phyloP scores from a whole-genome alignment of 2,113 vertebrate genomes.

The Mastomys coucha region DNA sequence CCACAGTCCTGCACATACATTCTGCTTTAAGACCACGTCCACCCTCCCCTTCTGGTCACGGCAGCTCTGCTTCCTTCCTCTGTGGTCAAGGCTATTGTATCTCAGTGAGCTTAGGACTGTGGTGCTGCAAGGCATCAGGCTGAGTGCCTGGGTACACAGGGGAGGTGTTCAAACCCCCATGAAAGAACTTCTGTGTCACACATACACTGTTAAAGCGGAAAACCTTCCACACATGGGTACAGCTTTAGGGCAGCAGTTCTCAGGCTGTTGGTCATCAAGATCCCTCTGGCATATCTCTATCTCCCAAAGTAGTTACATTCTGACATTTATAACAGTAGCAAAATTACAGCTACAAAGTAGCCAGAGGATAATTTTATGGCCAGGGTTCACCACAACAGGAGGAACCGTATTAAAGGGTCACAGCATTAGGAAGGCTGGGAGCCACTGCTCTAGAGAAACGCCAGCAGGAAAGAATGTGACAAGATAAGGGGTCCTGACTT shows the following conservation, averaged over 20 bases:
- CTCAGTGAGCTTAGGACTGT: not conserved
- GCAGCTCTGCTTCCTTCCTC: not conserved
- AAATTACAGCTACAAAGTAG: not conserved
- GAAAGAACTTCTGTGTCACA: not conserved
- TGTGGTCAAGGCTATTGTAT: not conserved
- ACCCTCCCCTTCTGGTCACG: not conserved
- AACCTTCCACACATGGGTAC: not conserved
- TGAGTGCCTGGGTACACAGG: not conserved
- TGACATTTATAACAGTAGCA: not conserved
- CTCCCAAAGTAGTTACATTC: not conserved
- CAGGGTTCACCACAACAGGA: not conserved
- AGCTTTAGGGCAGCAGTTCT: not conserved
- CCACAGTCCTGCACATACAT: too few relatives aligned
- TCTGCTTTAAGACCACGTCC: not conserved
- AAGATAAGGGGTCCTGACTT: not conserved
- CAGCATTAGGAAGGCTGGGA: not conserved
- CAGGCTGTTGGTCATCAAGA: not conserved
- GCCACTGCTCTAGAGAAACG: not conserved
- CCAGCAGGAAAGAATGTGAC: not conserved
- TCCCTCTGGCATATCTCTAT: not conserved
- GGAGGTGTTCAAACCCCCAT: not conserved
- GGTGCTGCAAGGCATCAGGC: not conserved
- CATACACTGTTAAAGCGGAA: not conserved
- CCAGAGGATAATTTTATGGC: not conserved
- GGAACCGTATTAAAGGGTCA: not conserved